These are phyloP conservation scores for Acrossocheilus fasciatus DNA, from an alignment of 2,797 vertebrate species.

Conservation along the genomic window DNA sequence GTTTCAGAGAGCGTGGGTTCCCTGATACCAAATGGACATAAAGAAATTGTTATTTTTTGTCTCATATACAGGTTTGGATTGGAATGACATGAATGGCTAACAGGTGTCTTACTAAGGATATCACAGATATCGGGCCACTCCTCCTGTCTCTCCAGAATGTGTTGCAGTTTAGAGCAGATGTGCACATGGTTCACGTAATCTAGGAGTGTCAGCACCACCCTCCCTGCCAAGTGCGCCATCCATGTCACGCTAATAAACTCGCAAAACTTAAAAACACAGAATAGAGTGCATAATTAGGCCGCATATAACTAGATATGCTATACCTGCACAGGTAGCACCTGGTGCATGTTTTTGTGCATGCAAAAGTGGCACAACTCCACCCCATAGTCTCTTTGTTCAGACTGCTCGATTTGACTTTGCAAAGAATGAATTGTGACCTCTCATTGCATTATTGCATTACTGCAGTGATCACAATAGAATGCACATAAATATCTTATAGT, in stretches of 20 bases:
- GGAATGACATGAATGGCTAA: background rate
- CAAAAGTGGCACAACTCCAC: background rate
- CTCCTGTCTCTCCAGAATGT: slow-evolving; percentile 77
- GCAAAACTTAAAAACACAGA: slow-evolving; percentile 82
- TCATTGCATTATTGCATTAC: background rate
- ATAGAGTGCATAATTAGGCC: background rate
- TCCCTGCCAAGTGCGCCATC: slow-evolving; percentile 81
- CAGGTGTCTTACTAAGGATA: slow-evolving; percentile 81
- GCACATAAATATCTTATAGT: background rate
- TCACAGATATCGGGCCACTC: slow-evolving; percentile 87
- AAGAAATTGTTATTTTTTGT: background rate
- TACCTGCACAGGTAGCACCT: background rate
- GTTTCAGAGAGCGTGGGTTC: slow-evolving; percentile 85
- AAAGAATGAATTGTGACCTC: background rate
- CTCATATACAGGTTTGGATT: background rate
- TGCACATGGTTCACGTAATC: slow-evolving; percentile 84
- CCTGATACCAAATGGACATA: slow-evolving; percentile 68
- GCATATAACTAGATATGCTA: background rate
- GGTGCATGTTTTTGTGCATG: background rate
- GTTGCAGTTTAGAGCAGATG: slow-evolving; percentile 82
- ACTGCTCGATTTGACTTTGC: slow-evolving; percentile 44
- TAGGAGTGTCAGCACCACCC: slow-evolving; percentile 79
- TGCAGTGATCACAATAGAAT: background rate
- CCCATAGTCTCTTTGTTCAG: slow-evolving; percentile 51
- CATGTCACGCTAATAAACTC: slow-evolving; percentile 87